A percentile compares a stretch with the other conserved stretches of the same genome.
These are phyloP conservation scores for Machimus rusticus DNA, from an alignment of 2,888 invertebrate species.

Conservation along the genomic window DNA sequence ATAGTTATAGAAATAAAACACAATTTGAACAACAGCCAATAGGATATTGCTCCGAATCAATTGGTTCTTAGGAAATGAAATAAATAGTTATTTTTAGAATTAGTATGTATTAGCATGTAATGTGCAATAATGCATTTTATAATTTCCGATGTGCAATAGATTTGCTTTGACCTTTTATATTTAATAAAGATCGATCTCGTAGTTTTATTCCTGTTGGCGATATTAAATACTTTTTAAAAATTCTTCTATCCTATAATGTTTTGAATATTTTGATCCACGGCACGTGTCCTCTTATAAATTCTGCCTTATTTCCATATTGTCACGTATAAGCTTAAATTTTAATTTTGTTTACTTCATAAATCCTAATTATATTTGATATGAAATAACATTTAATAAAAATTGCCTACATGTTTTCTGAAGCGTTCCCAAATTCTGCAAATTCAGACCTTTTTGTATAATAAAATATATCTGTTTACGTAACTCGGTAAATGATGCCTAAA, in stretches of 20 bases:
- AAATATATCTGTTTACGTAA: background rate
- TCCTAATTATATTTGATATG: too few species aligned
- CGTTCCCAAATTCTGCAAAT: background rate
- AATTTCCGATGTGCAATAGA: background rate
- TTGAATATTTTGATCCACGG: background rate
- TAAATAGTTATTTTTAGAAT: background rate
- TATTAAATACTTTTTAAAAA: too few species aligned
- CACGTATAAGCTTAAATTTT: too few species aligned
- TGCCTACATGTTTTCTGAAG: background rate
- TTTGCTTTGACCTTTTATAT: background rate
- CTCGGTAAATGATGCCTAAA: background rate
- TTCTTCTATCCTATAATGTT: too few species aligned
- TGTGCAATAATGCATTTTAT: background rate
- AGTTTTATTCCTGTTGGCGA: too few species aligned
- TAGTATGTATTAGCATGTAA: background rate
- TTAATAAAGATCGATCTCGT: background rate
- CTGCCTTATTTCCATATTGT: background rate
- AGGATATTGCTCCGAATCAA: background rate
- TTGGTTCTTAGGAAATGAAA: background rate
- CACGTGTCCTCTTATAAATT: background rate
- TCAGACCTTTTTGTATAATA: background rate
- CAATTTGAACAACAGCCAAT: background rate
- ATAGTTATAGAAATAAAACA: background rate
- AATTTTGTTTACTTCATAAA: too few species aligned
- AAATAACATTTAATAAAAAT: background rate